Base-by-base conservation (phyloP, 37 sponge, comb jelly and placozoan genomes). In the Cliona cf. orientalis region DNA sequence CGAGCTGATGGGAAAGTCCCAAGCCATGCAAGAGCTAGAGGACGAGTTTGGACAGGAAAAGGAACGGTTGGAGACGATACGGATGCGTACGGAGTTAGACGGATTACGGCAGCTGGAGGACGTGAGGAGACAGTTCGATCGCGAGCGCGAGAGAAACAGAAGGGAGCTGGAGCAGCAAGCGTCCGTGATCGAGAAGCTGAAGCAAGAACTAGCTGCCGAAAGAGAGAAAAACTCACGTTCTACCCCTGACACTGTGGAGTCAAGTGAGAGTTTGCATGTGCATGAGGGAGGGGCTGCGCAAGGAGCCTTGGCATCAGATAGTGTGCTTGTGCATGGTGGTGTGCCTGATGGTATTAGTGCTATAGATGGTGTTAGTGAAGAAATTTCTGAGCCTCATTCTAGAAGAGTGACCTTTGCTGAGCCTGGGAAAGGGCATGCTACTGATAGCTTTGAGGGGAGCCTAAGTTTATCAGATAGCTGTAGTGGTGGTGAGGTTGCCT, bases 31-130 rank as follows among this genome's bases (percentile, higher is more conserved):
- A 31, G 62, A 61, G 11, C 62, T 61, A 17, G 29, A 31, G 62
- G 29, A 31, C 22, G 5, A 61, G n/a, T 31, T 61, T 25, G 29
- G 26, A 17, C 29, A 61, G 62, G 22, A 25, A 6, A 31, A 61
- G n/a, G 62, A 61, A 31, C 22, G n/a, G 62, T 29, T 31, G 62
- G 26, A 5, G 62, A 61, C 62, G 5, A 32, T 69, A 21, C 39
- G 69, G 36, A 21, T 39, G 69, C 6, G 42, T 22, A 37, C 36
- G 11, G 69, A 69, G 5, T 41, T 69, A 29, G 69, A 69, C 40
- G 11, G 42, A 29, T 41, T 69, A 22, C 31, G 42, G 22, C 69
- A 39, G 69, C 69, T 69, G 69, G 69, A 69, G 40, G 69, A 69
- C 31, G 69, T 35, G 22, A 22, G 69, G 42, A 69, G 66, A 9